Base-by-base conservation (phyloP, 1,140 invertebrate species). In the Meloidogyne chitwoodi region DNA sequence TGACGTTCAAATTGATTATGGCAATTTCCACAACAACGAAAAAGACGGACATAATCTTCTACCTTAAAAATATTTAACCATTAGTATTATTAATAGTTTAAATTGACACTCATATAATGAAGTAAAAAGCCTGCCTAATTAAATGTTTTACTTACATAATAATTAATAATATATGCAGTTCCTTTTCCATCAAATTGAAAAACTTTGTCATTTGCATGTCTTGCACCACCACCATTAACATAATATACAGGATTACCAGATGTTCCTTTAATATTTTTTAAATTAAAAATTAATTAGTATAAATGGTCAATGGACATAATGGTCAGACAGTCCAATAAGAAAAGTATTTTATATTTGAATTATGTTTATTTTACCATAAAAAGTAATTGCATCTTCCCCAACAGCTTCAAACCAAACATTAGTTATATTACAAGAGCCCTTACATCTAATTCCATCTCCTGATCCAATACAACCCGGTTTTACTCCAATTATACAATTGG, bases 11-110 rank as follows among this genome's bases (percentile, higher is more conserved):
- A 74, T 48, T 74, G 72, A 1, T 31, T 48, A 4, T 19, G 16
- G 29, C 72, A 74, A 27, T 74, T 74, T 29, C 72, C 72, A 44
- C 72, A 74, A 26, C 29, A 34, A 19, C 72, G 72, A 2, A 31
- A 6, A n/a, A 56, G 48, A 8, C 48, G 16, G 0, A 56, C 48
- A 56, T 56, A 66, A 41, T 66, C 22, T 6, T 66, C 65, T 8
- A 74, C 72, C 56, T 41, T 27, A 12, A 74, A 74, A 27, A 48
- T 67, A 16, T 4, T 56, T 10, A 66, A 67, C 2, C n/a, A n/a
- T n/a, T n/a, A n/a, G n/a, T n/a, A n/a, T n/a, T n/a, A n/a, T n/a
- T n/a, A n/a, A n/a, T n/a, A n/a, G n/a, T n/a, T n/a, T n/a, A n/a
- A n/a, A n/a, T n/a, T n/a, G n/a, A n/a, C n/a, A n/a, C n/a, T n/a